Evolutionary conservation across 2,888 invertebrate species (phyloP).

Genomic region (Sericinus montela): DNA sequence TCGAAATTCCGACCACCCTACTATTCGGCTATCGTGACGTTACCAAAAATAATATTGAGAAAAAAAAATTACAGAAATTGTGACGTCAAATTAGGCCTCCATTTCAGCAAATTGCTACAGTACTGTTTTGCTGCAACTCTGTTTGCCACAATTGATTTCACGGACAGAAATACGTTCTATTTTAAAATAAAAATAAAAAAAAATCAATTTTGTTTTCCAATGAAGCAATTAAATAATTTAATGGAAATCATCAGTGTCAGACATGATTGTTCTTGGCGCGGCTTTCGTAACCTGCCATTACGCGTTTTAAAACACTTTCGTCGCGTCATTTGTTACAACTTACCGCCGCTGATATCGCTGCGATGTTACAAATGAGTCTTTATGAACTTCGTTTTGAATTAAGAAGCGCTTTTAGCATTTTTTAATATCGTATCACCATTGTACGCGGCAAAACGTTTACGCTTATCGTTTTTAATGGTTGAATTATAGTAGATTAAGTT

Average conservation of each 20-base stretch:
- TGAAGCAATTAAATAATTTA: neutral
- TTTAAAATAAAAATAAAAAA: too few species aligned
- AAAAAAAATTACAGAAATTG: too few species aligned
- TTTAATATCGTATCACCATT: neutral
- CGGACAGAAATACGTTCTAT: too few species aligned
- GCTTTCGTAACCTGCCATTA: constrained; percentile 38
- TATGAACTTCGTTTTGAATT: constrained; percentile 13
- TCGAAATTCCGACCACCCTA: too few species aligned
- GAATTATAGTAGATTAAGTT: neutral
- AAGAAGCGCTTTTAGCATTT: neutral
- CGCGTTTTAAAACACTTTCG: constrained; percentile 34
- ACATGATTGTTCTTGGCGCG: constrained; percentile 17
- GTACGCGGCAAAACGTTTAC: constrained; percentile 7
- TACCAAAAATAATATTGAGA: too few species aligned
- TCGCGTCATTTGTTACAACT: constrained; percentile 20
- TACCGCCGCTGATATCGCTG: constrained; percentile 8
- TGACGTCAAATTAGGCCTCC: too few species aligned
- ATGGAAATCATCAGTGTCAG: constrained; percentile 3
- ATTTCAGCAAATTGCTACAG: too few species aligned
- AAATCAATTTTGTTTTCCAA: neutral
- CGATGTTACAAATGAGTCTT: constrained; percentile 12
- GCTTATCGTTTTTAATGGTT: neutral
- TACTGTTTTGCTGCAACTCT: too few species aligned
- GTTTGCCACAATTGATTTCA: too few species aligned
- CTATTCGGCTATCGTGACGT: too few species aligned